Evolutionary conservation across 92 coral and sea anemone genomes (phyloP).

Genomic region (Phymanthus crucifer): DNA sequence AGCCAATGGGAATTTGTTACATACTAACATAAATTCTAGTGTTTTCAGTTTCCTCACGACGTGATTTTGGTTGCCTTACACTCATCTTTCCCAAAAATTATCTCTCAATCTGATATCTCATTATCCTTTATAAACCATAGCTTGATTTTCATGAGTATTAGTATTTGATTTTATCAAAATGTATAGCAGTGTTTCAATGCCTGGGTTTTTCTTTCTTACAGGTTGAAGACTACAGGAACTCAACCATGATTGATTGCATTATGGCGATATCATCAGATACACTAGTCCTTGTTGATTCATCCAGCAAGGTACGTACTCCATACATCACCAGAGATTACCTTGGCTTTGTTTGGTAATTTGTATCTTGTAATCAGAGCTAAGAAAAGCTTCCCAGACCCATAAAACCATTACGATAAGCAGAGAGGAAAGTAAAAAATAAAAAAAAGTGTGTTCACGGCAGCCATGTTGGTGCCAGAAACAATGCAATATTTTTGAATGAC

Average conservation of each 20-base stretch:
- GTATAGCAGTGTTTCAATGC: background rate
- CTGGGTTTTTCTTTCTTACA: constrained; percentile 8
- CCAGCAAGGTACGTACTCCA: constrained; percentile 69
- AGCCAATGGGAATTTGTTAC: background rate
- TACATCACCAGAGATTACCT: too few species aligned
- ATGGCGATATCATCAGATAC: constrained; percentile 94
- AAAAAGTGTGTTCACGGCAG: background rate
- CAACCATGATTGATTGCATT: constrained; percentile 90
- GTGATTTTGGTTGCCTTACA: too few species aligned
- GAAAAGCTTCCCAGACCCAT: background rate
- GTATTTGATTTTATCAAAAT: too few species aligned
- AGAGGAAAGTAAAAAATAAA: background rate
- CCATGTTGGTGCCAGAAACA: too few species aligned
- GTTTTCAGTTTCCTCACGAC: too few species aligned
- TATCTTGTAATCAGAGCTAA: background rate
- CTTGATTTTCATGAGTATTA: too few species aligned
- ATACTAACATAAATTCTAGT: background rate
- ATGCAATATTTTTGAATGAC: too few species aligned
- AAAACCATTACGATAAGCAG: background rate
- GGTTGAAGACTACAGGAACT: constrained; percentile 96
- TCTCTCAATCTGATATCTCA: too few species aligned
- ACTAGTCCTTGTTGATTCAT: constrained; percentile 77
- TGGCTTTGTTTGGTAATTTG: background rate
- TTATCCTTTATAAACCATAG: too few species aligned
- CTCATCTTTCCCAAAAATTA: too few species aligned